Evolutionary conservation across 1,140 invertebrate species (phyloP), one percentile per base, ranked within the genome.

Genomic region (Stegodyphus mimosarum): DNA sequence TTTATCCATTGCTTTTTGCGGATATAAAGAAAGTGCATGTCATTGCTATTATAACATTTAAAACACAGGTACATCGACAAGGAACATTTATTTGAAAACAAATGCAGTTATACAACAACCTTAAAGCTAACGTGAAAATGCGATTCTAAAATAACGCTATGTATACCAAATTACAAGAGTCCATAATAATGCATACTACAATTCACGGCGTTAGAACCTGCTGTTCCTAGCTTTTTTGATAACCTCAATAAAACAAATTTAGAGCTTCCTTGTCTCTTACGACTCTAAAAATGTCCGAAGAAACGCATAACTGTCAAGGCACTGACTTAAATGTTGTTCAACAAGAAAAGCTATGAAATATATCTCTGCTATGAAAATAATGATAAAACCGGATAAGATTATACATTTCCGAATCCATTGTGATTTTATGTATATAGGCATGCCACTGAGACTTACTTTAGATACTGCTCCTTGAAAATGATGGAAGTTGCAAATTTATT

Each of bases 171-270:
- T 78, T 78, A 78, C 76, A 78, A 67, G 50, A 78, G 7, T 64
- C 15, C 64, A 64, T 70, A 78, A 78, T 49, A 66, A 49, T 49
- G 48, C 66, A 17, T 13, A 52, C 13, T 69, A 67, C 17, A 7
- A 9, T 18, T 67, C 64, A 17, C 2, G n/a, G 64, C 17, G 11
- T n/a, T 67, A 18, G 11, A 17, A 48, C 64, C 66, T 69, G 76
- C 63, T 78, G 64, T 51, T 77, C 51, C 64, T 78, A 53, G n/a
- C 9, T 52, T 78, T 67, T 78, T 78, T 78, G 76, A 78, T 78
- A 67, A 67, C 63, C 63, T 63, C 33, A 78, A 78, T 78, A 78
- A 78, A 78, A 78, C 76, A 78, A 78, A 18, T 78, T 78, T 78
- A 78, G 48, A 53, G 63, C 76, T 69, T 15, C 51, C 76, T 78